Conservation (phyloP, 1,140 invertebrate genomes). For the Bombus polaris region DNA sequence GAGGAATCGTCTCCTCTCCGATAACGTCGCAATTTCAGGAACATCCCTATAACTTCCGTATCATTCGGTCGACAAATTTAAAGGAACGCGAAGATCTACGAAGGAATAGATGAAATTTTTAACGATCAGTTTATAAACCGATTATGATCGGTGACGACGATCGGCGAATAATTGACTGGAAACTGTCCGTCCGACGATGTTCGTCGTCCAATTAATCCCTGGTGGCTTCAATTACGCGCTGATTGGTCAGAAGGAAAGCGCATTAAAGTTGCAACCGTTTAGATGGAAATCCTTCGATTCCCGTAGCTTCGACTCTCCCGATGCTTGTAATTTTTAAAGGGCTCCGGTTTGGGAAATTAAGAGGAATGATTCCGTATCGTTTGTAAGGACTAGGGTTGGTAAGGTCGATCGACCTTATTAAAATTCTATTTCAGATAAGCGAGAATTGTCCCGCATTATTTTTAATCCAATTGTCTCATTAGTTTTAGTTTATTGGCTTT, state of each 20-base stretch:
- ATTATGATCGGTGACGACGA: not conserved
- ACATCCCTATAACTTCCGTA: not conserved
- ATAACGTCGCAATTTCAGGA: not conserved
- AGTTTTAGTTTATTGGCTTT: no score
- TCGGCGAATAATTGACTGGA: conserved; percentile 22
- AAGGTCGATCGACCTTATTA: not conserved
- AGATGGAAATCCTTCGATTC: not conserved
- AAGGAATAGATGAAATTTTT: not conserved
- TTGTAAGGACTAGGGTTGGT: not conserved
- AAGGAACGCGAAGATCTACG: not conserved
- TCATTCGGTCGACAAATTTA: not conserved
- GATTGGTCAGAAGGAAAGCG: conserved; percentile 4
- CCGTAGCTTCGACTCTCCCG: no score
- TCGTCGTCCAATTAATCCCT: conserved; percentile 16
- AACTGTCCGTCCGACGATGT: not conserved
- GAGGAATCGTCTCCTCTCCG: no score
- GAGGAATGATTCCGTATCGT: not conserved
- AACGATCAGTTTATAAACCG: not conserved
- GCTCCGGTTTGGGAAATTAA: not conserved
- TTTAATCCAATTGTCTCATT: no score
- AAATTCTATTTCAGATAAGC: not conserved
- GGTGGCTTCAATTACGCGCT: conserved; percentile 8
- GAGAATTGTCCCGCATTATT: not conserved
- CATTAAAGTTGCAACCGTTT: not conserved
- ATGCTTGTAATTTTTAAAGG: not conserved